Conservation (phyloP, 2,113 vertebrate species). For the Pelvicachromis taeniatus region DNA sequence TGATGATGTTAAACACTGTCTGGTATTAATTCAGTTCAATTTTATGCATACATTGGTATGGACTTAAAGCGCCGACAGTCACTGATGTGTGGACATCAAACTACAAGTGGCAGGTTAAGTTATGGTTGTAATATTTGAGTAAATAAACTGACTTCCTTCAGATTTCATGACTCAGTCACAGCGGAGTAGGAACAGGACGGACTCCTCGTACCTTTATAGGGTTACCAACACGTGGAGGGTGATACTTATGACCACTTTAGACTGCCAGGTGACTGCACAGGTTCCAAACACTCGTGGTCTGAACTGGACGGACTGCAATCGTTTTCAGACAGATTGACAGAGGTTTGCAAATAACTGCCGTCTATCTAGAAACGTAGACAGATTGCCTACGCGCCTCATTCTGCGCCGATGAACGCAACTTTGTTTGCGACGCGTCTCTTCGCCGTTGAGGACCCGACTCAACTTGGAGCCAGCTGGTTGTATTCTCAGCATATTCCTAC, state of each 20-base stretch:
- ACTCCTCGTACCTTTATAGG: accelerated
- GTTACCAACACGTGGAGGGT: neutral
- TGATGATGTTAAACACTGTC: neutral
- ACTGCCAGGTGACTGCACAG: neutral
- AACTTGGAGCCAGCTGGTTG: accelerated
- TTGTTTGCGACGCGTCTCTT: neutral
- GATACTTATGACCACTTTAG: neutral
- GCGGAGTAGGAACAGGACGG: accelerated
- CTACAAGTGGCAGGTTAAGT: neutral
- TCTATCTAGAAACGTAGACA: too few species aligned
- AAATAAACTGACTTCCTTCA: neutral
- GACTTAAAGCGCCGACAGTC: neutral
- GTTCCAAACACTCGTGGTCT: accelerated
- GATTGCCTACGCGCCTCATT: too few species aligned
- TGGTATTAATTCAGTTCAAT: neutral
- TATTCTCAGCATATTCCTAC: neutral
- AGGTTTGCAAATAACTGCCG: neutral
- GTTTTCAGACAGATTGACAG: neutral
- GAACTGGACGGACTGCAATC: neutral
- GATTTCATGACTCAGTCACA: neutral
- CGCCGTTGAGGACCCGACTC: neutral
- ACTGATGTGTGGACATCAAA: neutral
- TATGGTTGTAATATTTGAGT: neutral
- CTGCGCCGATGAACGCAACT: neutral
- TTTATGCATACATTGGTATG: neutral